Conservation (phyloP, 1,140 invertebrate genomes). For the Drosophila pectinifera region DNA sequence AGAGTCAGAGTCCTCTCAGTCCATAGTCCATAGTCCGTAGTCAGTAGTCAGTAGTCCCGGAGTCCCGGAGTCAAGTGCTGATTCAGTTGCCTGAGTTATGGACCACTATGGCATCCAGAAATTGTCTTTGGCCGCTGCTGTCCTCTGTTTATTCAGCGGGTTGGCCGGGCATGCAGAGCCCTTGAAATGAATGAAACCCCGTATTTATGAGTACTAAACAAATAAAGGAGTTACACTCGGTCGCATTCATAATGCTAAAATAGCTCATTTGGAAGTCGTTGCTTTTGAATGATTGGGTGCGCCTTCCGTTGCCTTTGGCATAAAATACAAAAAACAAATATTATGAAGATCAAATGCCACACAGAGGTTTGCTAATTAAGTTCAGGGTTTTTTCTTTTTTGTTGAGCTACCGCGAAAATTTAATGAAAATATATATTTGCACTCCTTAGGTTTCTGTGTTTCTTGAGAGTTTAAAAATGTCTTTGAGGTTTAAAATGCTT, state of each 20-base stretch:
- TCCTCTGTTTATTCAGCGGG: conserved; percentile 45
- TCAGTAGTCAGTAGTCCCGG: background rate
- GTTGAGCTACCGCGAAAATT: background rate
- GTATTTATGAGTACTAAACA: conserved; percentile 51
- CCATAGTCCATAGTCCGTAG: background rate
- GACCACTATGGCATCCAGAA: conserved; percentile 31
- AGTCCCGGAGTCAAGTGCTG: conserved; percentile 39
- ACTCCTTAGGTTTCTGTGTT: background rate
- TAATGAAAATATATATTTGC: background rate
- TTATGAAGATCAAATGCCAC: background rate
- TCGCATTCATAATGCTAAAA: conserved; percentile 31
- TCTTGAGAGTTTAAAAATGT: background rate
- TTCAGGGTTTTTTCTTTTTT: background rate
- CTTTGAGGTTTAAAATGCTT: background rate
- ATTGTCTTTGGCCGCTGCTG: conserved; percentile 32
- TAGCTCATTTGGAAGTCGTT: conserved; percentile 39
- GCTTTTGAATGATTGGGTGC: conserved; percentile 24
- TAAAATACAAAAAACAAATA: background rate
- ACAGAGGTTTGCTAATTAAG: conserved; percentile 6
- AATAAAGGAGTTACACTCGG: conserved; percentile 45
- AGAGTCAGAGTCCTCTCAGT: conserved; percentile 23
- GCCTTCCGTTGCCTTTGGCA: background rate
- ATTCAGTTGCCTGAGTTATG: conserved; percentile 50
- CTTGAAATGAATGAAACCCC: conserved; percentile 40
- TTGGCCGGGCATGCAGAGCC: conserved; percentile 2